Base-by-base conservation (phyloP, 92 coral and sea anemone species). In the Epizoanthus rinbou region DNA sequence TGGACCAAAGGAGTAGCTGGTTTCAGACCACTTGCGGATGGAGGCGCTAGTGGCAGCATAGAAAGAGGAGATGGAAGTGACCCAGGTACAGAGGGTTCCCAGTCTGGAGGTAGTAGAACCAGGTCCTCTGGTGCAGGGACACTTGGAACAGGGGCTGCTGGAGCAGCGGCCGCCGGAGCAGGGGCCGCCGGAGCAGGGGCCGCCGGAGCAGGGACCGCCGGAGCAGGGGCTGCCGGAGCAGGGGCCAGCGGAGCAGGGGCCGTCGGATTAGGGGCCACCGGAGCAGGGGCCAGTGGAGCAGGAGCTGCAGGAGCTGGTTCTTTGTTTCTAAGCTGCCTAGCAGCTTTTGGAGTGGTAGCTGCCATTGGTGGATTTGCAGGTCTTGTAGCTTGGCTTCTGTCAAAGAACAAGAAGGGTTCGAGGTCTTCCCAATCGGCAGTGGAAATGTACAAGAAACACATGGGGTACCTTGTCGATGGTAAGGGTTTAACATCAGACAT, bases 351-450 rank as follows among this genome's bases (percentile, higher is more conserved):
- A 50, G 14, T 50, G 54, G 54, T 50, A 2, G 54, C 54, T 50
- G 54, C 15, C 54, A 50, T 50, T 50, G 54, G 54, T 50, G 14
- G 54, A 15, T 6, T 24, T 24, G 74, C 45, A 9, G 74, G 74
- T 6, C 45, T 69, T 24, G 35, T 69, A 69, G 17, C 23, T 69
- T 5, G 35, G 74, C 35, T n/a, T 69, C 74, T 69, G 74, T 69
- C 74, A 13, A 69, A 69, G 45, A 19, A 69, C 35, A 31, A 17
- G 4, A 69, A 69, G 45, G 45, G 14, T 47, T 31, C 74, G 5
- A 69, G 24, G 35, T 69, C 74, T 24, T 69, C 74, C 35, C 19
- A 69, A 69, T n/a, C 35, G 9, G 74, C 74, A 69, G 25, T n/a
- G 2, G 45, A 25, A 69, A n/a, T 69, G 74, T 69, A 69, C 74